Evolutionary conservation across 2,888 invertebrate genomes (phyloP), one percentile per base, ranked within the genome.

Genomic region (Lochmaea capreae): DNA sequence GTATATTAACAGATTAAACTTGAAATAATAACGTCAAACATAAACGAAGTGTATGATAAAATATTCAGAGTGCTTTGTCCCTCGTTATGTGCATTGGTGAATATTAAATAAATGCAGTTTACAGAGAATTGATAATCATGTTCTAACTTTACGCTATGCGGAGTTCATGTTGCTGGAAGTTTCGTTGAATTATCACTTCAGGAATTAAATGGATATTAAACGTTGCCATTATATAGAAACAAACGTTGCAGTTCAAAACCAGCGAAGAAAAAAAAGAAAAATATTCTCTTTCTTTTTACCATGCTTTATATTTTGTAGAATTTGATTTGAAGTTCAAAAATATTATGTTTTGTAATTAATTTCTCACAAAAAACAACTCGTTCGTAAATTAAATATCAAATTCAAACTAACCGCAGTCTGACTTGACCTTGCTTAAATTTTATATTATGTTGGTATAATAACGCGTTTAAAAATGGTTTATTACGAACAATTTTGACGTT

Each of bases 41-140:
- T 49, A n/a, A 14, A 49, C 49, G n/a, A 49, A 14, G 49, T 49
- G 8, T 14, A n/a, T 49, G 49, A 49, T 49, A 49, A 49, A 49
- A 49, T 49, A 49, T n/a, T 14, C 49, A n/a, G 14, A 3, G n/a
- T n/a, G n/a, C 14, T n/a, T n/a, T 8, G 33, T 39, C n/a, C 49
- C 49, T 49, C 49, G 49, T 49, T 49, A 49, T 49, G 49, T 49
- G n/a, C 49, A 49, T 49, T 49, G n/a, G n/a, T 49, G 49, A 49
- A 49, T 49, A 49, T 49, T 49, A 49, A n/a, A 49, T 49, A n/a
- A 49, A 49, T 49, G 12, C 49, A 49, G 49, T 49, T n/a, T 49
- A 49, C n/a, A 49, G 49, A 49, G 49, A 49, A 49, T 49, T n/a
- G 49, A 49, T 49, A 49, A 49, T 49, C 49, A 49, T 49, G 49